phyloP scores from a whole-genome alignment of 2,113 vertebrate genomes.

The Zootoca vivipara region DNA sequence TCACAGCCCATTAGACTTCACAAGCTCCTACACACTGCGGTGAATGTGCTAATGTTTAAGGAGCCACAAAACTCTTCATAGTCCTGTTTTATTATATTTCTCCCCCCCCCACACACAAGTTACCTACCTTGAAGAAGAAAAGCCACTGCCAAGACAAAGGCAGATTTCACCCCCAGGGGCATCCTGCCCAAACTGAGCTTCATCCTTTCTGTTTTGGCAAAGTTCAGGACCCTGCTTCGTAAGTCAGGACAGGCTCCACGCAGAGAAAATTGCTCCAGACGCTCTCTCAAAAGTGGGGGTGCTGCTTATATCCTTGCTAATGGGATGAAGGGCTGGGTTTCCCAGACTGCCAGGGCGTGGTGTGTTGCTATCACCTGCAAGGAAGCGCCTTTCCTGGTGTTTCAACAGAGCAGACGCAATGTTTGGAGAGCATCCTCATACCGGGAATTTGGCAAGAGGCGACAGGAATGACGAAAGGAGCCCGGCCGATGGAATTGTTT shows the following conservation, averaged over 20 bases:
- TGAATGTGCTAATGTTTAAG: background rate
- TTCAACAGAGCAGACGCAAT: conserved; percentile 3
- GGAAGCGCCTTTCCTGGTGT: background rate
- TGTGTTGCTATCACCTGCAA: background rate
- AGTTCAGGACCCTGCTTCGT: background rate
- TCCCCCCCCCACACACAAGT: background rate
- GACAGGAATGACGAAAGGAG: background rate
- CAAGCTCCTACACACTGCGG: background rate
- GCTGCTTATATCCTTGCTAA: conserved; percentile 5
- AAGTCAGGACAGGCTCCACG: background rate
- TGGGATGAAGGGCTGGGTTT: conserved; percentile 13
- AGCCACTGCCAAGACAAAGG: background rate
- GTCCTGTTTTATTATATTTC: background rate
- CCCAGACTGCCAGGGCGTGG: conserved; percentile 13
- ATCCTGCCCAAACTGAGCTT: background rate
- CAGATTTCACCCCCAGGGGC: background rate
- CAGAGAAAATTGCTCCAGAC: background rate
- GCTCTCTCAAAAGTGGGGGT: background rate
- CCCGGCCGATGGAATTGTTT: background rate
- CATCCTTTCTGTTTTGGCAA: background rate
- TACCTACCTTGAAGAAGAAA: conserved; percentile 13
- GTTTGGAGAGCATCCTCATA: conserved; percentile 1
- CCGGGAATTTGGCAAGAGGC: background rate
- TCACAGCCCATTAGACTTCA: background rate
- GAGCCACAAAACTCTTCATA: background rate